A percentile compares a stretch with the other conserved stretches of the same genome.
These are phyloP conservation scores for Chrysodeixis includens DNA, from an alignment of 2,888 invertebrate species.

Conservation along the genomic window DNA sequence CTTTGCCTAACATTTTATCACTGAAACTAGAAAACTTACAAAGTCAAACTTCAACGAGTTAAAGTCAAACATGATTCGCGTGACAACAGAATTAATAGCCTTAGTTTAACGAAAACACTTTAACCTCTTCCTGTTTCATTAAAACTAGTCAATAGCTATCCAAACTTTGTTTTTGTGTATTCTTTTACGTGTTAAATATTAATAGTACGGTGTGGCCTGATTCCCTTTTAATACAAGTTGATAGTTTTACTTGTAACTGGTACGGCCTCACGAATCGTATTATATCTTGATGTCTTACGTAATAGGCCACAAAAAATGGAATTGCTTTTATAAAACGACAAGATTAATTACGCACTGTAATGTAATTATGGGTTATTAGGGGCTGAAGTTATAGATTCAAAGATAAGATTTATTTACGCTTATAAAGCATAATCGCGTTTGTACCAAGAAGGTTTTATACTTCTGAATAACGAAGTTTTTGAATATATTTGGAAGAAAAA, in stretches of 20 bases:
- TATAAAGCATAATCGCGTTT: not conserved
- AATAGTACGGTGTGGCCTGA: constrained; percentile 50
- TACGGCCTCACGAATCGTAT: constrained; percentile 39
- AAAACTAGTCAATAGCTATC: constrained; percentile 60
- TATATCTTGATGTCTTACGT: constrained; percentile 31
- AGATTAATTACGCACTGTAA: constrained; percentile 5
- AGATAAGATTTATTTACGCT: not conserved
- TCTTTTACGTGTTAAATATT: constrained; percentile 49
- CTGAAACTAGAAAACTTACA: constrained; percentile 36
- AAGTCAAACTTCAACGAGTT: constrained; percentile 50
- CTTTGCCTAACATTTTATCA: constrained; percentile 3
- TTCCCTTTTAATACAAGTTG: constrained; percentile 39
- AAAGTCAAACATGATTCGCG: constrained; percentile 54
- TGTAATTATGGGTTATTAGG: not conserved
- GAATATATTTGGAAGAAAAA: too few species aligned
- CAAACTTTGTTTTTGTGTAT: constrained; percentile 45
- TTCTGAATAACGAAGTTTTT: too few species aligned
- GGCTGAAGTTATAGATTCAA: not conserved
- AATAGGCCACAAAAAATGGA: constrained; percentile 20
- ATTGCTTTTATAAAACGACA: constrained; percentile 12
- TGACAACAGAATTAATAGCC: constrained; percentile 67
- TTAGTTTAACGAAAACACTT: constrained; percentile 62
- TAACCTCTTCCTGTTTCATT: constrained; percentile 59
- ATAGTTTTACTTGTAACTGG: constrained; percentile 53
- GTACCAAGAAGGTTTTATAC: too few species aligned